phyloP scores from a whole-genome alignment of 2,113 vertebrate species.

The Machaerirhynchus nigripectus region DNA sequence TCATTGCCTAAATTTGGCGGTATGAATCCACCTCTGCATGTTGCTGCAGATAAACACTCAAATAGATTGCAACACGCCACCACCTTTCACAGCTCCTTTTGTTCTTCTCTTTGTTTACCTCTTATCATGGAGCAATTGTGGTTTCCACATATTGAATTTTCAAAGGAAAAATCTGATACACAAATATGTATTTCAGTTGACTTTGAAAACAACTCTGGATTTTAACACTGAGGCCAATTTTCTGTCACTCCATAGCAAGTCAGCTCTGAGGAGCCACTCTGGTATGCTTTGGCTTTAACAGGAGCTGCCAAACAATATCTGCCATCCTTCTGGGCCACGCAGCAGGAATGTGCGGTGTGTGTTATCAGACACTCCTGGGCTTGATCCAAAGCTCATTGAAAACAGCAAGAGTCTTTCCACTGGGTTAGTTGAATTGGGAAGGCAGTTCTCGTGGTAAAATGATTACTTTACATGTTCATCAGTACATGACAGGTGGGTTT shows the following conservation, averaged over 20 bases:
- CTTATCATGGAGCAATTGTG: slow-evolving; percentile 9
- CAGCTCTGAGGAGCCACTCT: background rate
- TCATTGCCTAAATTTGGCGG: background rate
- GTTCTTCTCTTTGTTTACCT: slow-evolving; percentile 11
- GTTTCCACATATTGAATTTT: background rate
- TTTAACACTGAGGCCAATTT: background rate
- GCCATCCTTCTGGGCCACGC: background rate
- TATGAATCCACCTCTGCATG: background rate
- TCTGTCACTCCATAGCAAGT: background rate
- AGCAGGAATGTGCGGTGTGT: fast-evolving
- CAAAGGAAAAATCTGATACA: background rate
- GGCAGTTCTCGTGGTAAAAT: background rate
- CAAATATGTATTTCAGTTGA: background rate
- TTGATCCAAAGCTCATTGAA: background rate
- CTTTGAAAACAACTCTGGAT: background rate
- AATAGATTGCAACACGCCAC: background rate
- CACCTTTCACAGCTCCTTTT: slow-evolving; percentile 20
- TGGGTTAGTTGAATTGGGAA: background rate
- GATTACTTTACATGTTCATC: background rate
- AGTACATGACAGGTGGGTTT: background rate
- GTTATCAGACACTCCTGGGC: background rate
- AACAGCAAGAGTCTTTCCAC: background rate
- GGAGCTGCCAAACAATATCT: background rate
- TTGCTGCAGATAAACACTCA: slow-evolving; percentile 27
- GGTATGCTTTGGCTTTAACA: background rate